These are phyloP conservation scores for Tricholauxania praeusta DNA, from an alignment of 2,888 invertebrate genomes.

Conservation along the genomic window DNA sequence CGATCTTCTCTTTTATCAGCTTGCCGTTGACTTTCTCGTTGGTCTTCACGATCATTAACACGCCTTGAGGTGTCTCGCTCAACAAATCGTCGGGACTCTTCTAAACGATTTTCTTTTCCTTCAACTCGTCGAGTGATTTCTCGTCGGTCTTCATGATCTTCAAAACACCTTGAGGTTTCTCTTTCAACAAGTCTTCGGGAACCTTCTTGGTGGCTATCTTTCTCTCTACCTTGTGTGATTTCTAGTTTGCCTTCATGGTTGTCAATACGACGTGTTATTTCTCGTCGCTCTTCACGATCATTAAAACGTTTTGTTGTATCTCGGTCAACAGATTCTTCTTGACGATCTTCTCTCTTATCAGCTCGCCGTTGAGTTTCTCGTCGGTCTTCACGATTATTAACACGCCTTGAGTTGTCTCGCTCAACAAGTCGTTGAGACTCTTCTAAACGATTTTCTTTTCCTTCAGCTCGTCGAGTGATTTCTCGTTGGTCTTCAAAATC, in stretches of 20 bases:
- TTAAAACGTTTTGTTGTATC: not conserved
- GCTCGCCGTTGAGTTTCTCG: not conserved
- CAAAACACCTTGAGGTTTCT: not conserved
- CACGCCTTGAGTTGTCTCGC: not conserved
- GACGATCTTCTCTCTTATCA: constrained; percentile 7
- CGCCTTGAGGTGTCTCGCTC: too few relatives aligned
- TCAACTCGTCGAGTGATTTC: not conserved
- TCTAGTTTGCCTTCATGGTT: not conserved
- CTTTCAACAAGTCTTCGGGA: not conserved
- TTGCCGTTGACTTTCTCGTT: too few relatives aligned
- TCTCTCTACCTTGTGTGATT: not conserved
- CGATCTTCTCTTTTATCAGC: too few relatives aligned
- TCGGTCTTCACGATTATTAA: not conserved
- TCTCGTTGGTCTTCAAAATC: constrained; percentile 3
- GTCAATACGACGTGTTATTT: not conserved
- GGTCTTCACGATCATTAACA: too few relatives aligned
- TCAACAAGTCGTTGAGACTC: not conserved
- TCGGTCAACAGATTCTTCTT: constrained; percentile 2
- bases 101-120: not conserved
- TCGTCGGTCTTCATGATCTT: not conserved
- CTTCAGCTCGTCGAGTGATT: not conserved
- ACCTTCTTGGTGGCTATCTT: not conserved
- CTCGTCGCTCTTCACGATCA: not conserved
- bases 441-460: not conserved
- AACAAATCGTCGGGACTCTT: not conserved